Evolutionary conservation across 2,113 vertebrate genomes (phyloP), one percentile per base, ranked within the genome.

Genomic region (Percopsis transmontana): DNA sequence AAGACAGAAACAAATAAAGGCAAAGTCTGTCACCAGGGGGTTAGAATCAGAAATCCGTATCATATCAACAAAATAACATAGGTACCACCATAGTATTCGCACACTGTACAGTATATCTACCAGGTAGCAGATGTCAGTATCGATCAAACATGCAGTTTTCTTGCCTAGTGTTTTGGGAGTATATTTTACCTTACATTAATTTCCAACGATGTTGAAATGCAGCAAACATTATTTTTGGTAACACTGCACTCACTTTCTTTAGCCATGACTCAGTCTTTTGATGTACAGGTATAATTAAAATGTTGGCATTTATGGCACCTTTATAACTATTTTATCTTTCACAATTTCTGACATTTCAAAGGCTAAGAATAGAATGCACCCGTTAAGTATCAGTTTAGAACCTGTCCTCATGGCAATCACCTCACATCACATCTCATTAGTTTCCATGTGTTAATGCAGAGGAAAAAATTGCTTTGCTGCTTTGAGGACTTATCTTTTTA

Each of bases 91-190:
- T 38, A 62, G 65, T 66, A 59, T 66, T 75, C 52, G 50, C 71
- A 44, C 27, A 57, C 77, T 54, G 45, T 16, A 16, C n/a, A 33
- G 27, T 33, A 33, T 16, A 15, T 7, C 45, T 48, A 7, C 16
- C 45, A n/a, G 45, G 14, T 16, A n/a, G 45, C 15, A 48, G 8
- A 60, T 71, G 66, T 39, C 56, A 69, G 66, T 75, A 86, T 85
- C 60, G 85, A 85, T 82, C 76, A 58, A 51, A 24, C 21, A 2
- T 9, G 66, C 72, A 81, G 76, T 68, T 62, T 67, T 56, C 77
- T 70, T 52, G 16, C 60, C 47, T 24, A 11, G 2, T 33, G 60
- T 60, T 15, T n/a, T 24, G 58, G 65, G 51, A 77, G 61, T 24
- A 14, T 54, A 58, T 61, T 76, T 60, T 19, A 54, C 50, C 74